Conservation (phyloP, 2,797 vertebrate species). For the Hippopotamyrus pictus region DNA sequence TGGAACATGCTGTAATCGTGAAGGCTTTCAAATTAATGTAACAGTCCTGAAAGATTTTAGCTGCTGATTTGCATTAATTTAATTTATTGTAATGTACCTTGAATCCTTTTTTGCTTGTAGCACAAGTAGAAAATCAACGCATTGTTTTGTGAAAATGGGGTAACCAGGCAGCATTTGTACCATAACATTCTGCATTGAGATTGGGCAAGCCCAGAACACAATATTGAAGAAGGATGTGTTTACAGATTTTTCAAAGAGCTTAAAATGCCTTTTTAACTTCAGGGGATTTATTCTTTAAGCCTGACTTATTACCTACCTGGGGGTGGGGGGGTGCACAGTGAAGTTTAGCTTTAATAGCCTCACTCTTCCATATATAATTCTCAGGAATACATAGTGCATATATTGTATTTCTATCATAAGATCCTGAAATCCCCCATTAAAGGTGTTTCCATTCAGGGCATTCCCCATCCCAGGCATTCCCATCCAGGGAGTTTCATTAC, state of each 20-base stretch:
- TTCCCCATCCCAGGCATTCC: no score
- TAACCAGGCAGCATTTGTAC: neutral
- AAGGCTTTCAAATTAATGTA: neutral
- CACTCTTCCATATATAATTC: neutral
- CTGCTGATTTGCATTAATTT: slow-evolving; percentile 9
- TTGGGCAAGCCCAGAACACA: neutral
- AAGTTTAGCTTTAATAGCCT: neutral
- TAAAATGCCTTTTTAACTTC: neutral
- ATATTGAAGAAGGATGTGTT: neutral
- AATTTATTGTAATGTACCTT: neutral
- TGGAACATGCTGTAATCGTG: neutral
- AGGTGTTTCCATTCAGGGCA: no score
- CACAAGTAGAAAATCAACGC: neutral
- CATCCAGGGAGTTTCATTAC: no score
- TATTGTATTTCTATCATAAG: neutral
- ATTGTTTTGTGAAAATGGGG: neutral
- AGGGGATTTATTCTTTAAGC: neutral
- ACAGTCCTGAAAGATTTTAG: neutral
- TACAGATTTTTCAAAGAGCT: neutral
- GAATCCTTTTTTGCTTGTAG: neutral
- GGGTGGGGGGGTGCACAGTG: neutral
- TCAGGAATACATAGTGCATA: neutral
- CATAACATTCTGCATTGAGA: neutral
- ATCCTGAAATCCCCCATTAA: no score
- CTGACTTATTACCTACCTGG: neutral